phyloP scores from a whole-genome alignment of 2,113 vertebrate genomes.

The Malurus elegans region DNA sequence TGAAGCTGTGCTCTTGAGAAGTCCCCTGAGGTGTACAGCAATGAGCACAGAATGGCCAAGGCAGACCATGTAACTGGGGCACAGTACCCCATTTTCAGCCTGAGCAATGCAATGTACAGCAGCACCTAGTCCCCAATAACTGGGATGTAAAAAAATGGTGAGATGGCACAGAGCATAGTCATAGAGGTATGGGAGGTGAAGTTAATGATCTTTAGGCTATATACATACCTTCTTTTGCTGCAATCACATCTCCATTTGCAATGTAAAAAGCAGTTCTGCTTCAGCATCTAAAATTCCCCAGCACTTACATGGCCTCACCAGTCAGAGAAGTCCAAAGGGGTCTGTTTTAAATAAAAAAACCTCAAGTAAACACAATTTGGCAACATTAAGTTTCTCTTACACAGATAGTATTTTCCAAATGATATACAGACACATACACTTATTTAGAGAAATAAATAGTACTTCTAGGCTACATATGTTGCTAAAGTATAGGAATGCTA shows the following conservation, averaged over 20 bases:
- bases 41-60: neutral
- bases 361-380: neutral
- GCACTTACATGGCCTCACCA: neutral
- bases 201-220: neutral
- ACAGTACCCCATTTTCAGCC: neutral
- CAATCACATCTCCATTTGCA: neutral
- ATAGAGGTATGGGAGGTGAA: neutral
- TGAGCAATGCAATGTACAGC: neutral
- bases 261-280: neutral
- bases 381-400: neutral
- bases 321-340: neutral
- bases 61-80: neutral
- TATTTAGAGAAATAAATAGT: neutral
- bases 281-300: neutral
- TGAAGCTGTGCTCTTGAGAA: neutral
- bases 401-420: neutral
- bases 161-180: neutral
- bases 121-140: neutral
- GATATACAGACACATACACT: neutral
- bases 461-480: neutral
- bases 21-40: neutral
- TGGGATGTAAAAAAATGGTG: fast-evolving
- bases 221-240: neutral
- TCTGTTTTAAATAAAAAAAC: neutral
- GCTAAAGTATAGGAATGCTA: neutral